Percentiles rank a stretch among this genome's conserved stretches.
Conservation (phyloP, 2,797 vertebrate genomes). For the Echiichthys vipera region DNA sequence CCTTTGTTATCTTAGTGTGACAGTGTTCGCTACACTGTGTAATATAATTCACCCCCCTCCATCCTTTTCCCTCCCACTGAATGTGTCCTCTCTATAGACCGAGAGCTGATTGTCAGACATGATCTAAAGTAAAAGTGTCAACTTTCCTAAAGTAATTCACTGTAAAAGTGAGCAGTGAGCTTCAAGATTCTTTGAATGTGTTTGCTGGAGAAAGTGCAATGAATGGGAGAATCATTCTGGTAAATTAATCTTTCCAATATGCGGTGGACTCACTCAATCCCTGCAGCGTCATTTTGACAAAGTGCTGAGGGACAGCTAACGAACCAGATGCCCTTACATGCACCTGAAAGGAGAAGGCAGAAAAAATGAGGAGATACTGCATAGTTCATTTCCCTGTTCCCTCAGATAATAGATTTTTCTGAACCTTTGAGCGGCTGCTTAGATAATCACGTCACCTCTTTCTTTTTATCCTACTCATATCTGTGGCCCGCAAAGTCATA, state of each 20-base stretch:
- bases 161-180: not conserved
- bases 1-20: slow-evolving; percentile 17
- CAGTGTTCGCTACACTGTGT: not conserved
- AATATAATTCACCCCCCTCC: slow-evolving; percentile 6
- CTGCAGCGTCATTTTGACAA: slow-evolving; percentile 59
- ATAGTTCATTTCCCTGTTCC: slow-evolving; percentile 65
- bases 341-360: slow-evolving; percentile 46
- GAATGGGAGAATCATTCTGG: slow-evolving; percentile 54
- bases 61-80: not conserved
- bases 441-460: slow-evolving; percentile 56
- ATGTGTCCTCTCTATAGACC: not conserved
- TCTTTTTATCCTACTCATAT: slow-evolving; percentile 66
- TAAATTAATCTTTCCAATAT: slow-evolving; percentile 74
- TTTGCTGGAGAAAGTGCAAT: not conserved
- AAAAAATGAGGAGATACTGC: slow-evolving; percentile 37
- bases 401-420: slow-evolving; percentile 69
- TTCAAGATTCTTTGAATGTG: not conserved
- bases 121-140: not conserved
- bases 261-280: slow-evolving; percentile 54
- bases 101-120: not conserved
- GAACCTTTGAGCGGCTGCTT: slow-evolving; percentile 53
- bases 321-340: slow-evolving; percentile 51
- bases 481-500: slow-evolving; percentile 47
- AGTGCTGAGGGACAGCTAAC: slow-evolving; percentile 62
- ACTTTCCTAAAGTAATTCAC: not conserved